phyloP scores from a whole-genome alignment of 1,140 invertebrate species.

The Neodiprion lecontei region DNA sequence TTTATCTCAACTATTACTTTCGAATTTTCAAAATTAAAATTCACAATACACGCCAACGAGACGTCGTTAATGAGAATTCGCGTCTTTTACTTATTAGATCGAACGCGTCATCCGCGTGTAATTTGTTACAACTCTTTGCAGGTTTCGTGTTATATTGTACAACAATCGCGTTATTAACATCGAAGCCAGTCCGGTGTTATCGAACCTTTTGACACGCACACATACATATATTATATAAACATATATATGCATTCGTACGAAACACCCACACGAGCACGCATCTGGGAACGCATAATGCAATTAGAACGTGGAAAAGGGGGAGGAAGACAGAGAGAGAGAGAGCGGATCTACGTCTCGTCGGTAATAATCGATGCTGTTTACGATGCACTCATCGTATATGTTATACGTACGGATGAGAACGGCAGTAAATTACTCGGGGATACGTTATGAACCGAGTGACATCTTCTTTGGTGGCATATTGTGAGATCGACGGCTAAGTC shows the following conservation, averaged over 20 bases:
- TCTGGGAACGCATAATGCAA: not conserved
- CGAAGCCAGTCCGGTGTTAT: not conserved
- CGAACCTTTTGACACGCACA: not conserved
- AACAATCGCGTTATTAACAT: not conserved
- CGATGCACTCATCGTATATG: no score
- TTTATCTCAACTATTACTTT: no score
- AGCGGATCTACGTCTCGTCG: not conserved
- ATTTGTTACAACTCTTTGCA: not conserved
- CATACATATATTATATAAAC: not conserved
- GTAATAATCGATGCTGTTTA: no score
- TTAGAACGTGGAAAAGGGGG: conserved; percentile 9
- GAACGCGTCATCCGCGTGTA: not conserved
- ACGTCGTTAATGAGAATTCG: not conserved
- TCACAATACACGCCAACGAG: not conserved
- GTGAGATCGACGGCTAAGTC: not conserved
- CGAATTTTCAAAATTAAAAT: no score
- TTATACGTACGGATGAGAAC: not conserved
- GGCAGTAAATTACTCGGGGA: not conserved
- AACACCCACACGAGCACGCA: not conserved
- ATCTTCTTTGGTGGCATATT: conserved; percentile 5
- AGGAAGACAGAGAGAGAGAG: conserved; percentile 12
- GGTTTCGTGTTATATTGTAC: not conserved
- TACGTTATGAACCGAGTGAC: not conserved
- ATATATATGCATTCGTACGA: not conserved
- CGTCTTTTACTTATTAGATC: not conserved